Evolutionary conservation across 2,888 invertebrate species (phyloP).

Genomic region (Hydrotaea cyrtoneurina): DNA sequence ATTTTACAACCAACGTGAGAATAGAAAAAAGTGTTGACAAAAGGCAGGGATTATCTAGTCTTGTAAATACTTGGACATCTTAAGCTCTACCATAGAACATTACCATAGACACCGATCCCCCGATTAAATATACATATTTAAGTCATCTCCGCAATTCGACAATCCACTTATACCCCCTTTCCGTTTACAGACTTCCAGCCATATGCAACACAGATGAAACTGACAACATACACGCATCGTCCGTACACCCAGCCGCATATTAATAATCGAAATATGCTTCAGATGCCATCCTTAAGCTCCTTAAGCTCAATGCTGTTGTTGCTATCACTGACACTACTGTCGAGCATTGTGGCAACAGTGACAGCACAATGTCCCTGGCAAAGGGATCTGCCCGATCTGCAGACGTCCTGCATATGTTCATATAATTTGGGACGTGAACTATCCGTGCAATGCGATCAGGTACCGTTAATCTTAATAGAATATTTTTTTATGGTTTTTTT

Average conservation of each 20-base stretch:
- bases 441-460: slow-evolving; percentile 94
- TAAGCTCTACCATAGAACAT: too few relatives aligned
- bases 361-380: slow-evolving; percentile 92
- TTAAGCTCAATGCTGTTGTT: neutral
- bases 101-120: too few relatives aligned
- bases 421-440: slow-evolving; percentile 92
- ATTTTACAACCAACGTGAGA: too few relatives aligned
- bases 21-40: too few relatives aligned
- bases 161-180: neutral
- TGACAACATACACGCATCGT: slow-evolving; percentile 12
- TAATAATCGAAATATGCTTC: slow-evolving; percentile 13
- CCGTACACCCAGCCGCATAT: slow-evolving; percentile 3
- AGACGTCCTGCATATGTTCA: slow-evolving; percentile 93
- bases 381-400: slow-evolving; percentile 87
- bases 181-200: slow-evolving; percentile 54
- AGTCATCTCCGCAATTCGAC: too few relatives aligned
- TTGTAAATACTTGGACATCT: too few relatives aligned
- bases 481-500: too few relatives aligned
- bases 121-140: too few relatives aligned
- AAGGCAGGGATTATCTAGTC: too few relatives aligned
- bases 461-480: too few relatives aligned
- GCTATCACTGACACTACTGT: slow-evolving; percentile 61
- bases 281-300: slow-evolving; percentile 16
- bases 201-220: slow-evolving; percentile 59
- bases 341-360: slow-evolving; percentile 55